Base-by-base conservation (phyloP, 2,797 vertebrate species). In the Melopsittacus undulatus region DNA sequence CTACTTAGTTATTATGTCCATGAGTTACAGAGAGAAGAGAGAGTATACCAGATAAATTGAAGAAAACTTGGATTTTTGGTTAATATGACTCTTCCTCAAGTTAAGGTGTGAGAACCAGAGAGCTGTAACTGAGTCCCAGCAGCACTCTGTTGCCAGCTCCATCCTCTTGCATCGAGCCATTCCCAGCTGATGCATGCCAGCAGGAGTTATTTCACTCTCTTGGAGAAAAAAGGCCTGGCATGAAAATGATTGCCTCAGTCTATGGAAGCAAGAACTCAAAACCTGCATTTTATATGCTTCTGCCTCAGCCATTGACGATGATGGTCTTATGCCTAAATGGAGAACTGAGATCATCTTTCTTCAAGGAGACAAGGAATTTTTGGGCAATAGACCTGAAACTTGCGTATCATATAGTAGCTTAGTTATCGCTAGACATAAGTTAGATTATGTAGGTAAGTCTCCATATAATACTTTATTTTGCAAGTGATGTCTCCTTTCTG, bases 281-380 rank as follows among this genome's bases (percentile, higher is more conserved):
- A 11, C n/a, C 38, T 89, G 63, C 45, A 59, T 79, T 94, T 89
- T 72, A 52, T 74, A 34, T 77, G 48, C 78, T 93, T 93, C 81
- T 93, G 63, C 78, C 72, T 89, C 82, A 78, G 4, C 52, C 51
- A 40, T 66, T 82, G 70, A 34, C 82, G 74, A 85, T 78, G 85
- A 40, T 62, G 42, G 30, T 74, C 30, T 10, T 85, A 26, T 78
- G 61, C 54, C 56, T 70, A 46, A 78, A 40, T 34, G 84, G 45
- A 90, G 30, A 94, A 61, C 52, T 84, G 57, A 94, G 30, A 66
- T 84, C 22, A 83, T 67, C 59, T 76, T 93, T 85, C 45, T 93
- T 68, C 36, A 51, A 76, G 54, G 57, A 83, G 56, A 70, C 13
- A 22, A 83, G 24, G 48, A 73, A 76, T 51, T 84, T 93, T 85